Evolutionary conservation across 1,140 invertebrate genomes (phyloP).

Genomic region (Nebria ingens): DNA sequence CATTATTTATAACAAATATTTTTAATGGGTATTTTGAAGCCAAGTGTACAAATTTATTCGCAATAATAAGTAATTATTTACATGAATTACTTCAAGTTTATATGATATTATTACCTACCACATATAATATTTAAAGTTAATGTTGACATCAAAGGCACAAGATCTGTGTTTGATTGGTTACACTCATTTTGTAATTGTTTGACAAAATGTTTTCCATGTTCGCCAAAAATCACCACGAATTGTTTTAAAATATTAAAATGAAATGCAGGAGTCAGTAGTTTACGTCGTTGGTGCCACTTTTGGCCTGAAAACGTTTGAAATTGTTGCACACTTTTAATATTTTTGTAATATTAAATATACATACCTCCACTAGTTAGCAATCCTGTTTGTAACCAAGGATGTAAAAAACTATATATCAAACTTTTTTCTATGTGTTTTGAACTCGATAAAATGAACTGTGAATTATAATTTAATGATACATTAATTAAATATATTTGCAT

Average conservation of each 20-base stretch:
- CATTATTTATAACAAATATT: no score
- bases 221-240: slow-evolving; percentile 60
- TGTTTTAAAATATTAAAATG: slow-evolving; percentile 73
- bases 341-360: background rate
- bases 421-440: slow-evolving; percentile 8
- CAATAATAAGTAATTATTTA: background rate
- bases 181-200: slow-evolving; percentile 18
- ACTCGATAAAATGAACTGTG: slow-evolving; percentile 2
- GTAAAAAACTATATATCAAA: background rate
- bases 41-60: no score
- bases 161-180: background rate
- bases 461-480: background rate
- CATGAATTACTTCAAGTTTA: background rate
- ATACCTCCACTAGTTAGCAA: slow-evolving; percentile 7
- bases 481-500: background rate
- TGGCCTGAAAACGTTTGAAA: slow-evolving; percentile 33
- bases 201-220: slow-evolving; percentile 47
- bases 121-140: background rate
- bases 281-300: slow-evolving; percentile 63
- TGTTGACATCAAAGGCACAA: background rate
- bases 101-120: background rate
- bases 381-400: background rate
- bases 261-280: slow-evolving; percentile 70
- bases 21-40: no score
- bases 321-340: background rate